Evolutionary conservation across 2,888 invertebrate genomes (phyloP).

Genomic region (Pemphredon lugubris): DNA sequence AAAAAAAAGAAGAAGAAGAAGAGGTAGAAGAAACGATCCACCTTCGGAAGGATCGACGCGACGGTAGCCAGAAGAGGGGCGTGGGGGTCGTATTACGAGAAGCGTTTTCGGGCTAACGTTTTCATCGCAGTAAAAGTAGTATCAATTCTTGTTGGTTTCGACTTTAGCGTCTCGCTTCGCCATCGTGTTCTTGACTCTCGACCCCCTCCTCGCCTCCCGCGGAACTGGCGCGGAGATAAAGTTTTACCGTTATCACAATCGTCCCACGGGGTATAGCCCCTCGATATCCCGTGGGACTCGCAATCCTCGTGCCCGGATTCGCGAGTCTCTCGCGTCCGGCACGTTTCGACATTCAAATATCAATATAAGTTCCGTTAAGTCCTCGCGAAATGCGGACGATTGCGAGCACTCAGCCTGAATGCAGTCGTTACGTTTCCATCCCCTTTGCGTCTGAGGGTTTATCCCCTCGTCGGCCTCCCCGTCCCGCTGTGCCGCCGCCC

Average conservation of each 20-base stretch:
- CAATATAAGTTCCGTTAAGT: constrained; percentile 66
- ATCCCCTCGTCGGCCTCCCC: constrained; percentile 25
- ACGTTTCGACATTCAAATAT: constrained; percentile 65
- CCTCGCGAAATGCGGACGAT: constrained; percentile 62
- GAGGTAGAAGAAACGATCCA: too few relatives aligned
- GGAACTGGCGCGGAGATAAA: constrained; percentile 39
- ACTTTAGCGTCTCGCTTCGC: neutral
- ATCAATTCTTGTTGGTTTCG: constrained; percentile 23
- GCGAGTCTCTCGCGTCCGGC: constrained; percentile 18
- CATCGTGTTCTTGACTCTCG: constrained; percentile 12
- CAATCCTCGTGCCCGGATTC: constrained; percentile 1
- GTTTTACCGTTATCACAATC: constrained; percentile 47
- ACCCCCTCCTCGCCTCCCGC: neutral
- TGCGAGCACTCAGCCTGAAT: constrained; percentile 69
- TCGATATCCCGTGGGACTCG: neutral
- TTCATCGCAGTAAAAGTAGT: constrained; percentile 6
- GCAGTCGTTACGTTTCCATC: constrained; percentile 69
- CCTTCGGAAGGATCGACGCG: too few relatives aligned
- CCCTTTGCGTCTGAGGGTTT: constrained; percentile 23
- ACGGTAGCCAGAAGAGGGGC: too few relatives aligned
- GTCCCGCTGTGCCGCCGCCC: too few relatives aligned
- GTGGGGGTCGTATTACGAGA: too few relatives aligned
- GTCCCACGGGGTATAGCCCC: neutral
- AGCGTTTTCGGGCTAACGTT: constrained; percentile 2
- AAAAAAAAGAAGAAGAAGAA: too few relatives aligned